Evolutionary conservation across 2,113 vertebrate genomes (phyloP).

Genomic region (Scopus umbretta): DNA sequence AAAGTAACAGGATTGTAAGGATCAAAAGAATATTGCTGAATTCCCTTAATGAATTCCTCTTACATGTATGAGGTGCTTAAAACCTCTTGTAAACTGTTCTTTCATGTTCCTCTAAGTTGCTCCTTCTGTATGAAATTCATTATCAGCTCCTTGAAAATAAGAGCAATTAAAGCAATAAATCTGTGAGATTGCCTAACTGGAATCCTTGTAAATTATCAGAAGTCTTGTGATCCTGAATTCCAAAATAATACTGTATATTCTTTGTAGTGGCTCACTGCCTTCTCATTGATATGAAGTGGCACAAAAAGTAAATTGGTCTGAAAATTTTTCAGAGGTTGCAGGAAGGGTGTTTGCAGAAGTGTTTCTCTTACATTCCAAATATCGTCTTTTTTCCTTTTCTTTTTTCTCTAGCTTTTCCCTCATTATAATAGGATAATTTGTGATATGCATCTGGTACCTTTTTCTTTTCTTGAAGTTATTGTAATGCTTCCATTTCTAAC

Average conservation of each 20-base stretch:
- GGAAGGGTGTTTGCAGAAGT: slow-evolving; percentile 15
- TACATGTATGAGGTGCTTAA: not conserved
- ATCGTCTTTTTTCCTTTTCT: not conserved
- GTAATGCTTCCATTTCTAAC: not conserved
- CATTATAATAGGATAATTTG: not conserved
- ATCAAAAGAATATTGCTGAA: not conserved
- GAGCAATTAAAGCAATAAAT: not conserved
- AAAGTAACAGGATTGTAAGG: not conserved
- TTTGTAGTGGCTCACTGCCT: not conserved
- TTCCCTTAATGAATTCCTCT: not conserved
- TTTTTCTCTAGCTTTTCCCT: not conserved
- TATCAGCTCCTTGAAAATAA: not conserved
- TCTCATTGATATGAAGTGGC: not conserved
- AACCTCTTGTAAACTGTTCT: not conserved
- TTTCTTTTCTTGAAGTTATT: slow-evolving; percentile 6
- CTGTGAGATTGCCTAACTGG: not conserved
- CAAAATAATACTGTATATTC: not conserved
- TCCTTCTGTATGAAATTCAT: not conserved
- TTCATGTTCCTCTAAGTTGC: not conserved
- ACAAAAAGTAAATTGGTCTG: not conserved
- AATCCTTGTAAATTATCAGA: not conserved
- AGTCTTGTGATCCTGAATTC: not conserved
- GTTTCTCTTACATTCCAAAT: not conserved
- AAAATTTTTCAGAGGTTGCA: not conserved
- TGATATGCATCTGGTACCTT: not conserved